Evolutionary conservation across 35 echinoderm and acorn worm genomes (phyloP).

Genomic region (Eucidaris tribuloides): DNA sequence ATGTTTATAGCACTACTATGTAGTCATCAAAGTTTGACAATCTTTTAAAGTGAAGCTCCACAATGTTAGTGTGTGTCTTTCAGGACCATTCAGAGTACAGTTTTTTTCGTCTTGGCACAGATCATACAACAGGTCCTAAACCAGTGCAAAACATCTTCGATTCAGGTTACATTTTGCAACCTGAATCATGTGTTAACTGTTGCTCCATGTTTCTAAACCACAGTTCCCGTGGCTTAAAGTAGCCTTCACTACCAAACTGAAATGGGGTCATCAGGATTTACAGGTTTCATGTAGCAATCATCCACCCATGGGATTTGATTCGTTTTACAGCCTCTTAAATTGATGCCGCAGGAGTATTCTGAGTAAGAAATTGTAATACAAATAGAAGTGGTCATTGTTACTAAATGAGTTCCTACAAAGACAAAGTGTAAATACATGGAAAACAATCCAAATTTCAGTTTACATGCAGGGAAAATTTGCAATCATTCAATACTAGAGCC

Average conservation of each 20-base stretch:
- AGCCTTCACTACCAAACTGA: constrained; percentile 37
- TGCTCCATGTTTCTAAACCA: no score
- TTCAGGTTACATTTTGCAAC: no score
- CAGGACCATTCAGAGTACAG: neutral
- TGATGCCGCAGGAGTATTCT: constrained; percentile 22
- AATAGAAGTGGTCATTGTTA: neutral
- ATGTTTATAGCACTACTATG: no score
- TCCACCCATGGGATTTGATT: constrained; percentile 44
- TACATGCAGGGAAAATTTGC: neutral
- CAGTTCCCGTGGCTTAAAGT: neutral
- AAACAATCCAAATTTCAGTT: neutral
- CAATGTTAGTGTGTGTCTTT: no score
- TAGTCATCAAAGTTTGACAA: no score
- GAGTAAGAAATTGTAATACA: neutral
- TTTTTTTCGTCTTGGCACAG: neutral
- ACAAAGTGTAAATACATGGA: neutral
- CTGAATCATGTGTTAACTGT: no score
- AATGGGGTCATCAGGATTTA: constrained; percentile 49
- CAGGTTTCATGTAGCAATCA: constrained; percentile 64
- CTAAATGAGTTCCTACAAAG: neutral
- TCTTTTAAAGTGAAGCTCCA: no score
- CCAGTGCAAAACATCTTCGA: no score
- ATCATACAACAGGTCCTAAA: no score
- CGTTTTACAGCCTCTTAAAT: neutral
- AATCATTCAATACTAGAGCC: neutral